phyloP scores from a whole-genome alignment of 1,140 invertebrate genomes.

The Gryon sp. region DNA sequence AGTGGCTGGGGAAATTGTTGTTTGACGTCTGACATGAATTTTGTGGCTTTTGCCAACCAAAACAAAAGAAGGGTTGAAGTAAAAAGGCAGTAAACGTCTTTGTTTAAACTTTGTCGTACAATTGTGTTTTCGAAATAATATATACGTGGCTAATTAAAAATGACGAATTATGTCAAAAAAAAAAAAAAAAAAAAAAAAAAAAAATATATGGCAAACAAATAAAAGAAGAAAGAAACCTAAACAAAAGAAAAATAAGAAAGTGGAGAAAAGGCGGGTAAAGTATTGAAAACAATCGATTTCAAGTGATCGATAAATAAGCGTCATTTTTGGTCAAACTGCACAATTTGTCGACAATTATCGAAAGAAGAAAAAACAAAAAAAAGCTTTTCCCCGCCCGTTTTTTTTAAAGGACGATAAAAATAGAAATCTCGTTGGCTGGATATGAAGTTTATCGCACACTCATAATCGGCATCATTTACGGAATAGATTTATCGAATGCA shows the following conservation, averaged over 20 bases:
- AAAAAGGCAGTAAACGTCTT: conserved; percentile 28
- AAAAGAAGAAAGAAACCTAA: neutral
- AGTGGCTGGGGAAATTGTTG: conserved; percentile 2
- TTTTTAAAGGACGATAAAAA: conserved; percentile 11
- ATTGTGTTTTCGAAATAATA: no score
- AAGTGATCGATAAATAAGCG: no score
- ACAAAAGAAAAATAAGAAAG: neutral
- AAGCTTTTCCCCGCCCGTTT: no score
- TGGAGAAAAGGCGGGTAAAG: no score
- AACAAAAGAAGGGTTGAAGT: conserved; percentile 19
- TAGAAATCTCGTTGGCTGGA: conserved; percentile 1
- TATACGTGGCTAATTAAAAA: conserved; percentile 21
- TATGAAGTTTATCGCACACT: conserved; percentile 43
- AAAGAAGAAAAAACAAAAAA: no score
- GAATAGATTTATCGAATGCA: conserved; percentile 63
- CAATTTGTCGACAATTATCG: no score
- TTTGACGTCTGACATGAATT: conserved; percentile 27
- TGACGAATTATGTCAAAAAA: no score
- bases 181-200: no score
- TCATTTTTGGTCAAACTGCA: no score
- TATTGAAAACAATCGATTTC: no score
- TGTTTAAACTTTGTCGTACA: conserved; percentile 8
- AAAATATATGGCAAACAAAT: conserved; percentile 15
- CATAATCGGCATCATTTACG: conserved; percentile 62
- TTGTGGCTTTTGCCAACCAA: conserved; percentile 15